Percentiles rank a stretch among this genome's conserved stretches.
These are phyloP conservation scores for Morone chrysops DNA, from an alignment of 2,113 vertebrate genomes.

Conservation along the genomic window DNA sequence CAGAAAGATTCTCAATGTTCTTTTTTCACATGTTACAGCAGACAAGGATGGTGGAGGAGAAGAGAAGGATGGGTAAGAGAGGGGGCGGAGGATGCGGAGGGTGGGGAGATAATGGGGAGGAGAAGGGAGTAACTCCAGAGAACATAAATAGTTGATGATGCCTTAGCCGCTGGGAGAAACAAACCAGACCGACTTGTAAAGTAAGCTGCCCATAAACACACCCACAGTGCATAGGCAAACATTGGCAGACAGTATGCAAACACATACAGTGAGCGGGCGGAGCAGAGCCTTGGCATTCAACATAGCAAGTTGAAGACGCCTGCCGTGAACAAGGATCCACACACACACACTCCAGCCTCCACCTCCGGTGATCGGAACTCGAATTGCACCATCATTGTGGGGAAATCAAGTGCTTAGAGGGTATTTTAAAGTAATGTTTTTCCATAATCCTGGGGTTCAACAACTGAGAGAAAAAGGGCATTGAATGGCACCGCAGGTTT, in stretches of 20 bases:
- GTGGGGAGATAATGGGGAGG: conserved; percentile 22
- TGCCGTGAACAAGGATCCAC: conserved; percentile 8
- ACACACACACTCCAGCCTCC: neutral
- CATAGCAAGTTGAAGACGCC: neutral
- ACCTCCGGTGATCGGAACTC: neutral
- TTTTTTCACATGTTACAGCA: conserved; percentile 48
- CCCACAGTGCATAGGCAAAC: conserved; percentile 53
- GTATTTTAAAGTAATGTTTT: conserved; percentile 40
- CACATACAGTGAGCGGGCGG: conserved; percentile 2
- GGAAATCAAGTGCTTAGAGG: conserved; percentile 40
- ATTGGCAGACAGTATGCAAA: conserved; percentile 51
- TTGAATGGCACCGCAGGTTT: conserved; percentile 15
- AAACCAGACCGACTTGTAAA: conserved; percentile 60
- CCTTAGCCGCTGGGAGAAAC: conserved; percentile 43
- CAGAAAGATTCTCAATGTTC: conserved; percentile 16
- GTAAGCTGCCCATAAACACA: conserved; percentile 55
- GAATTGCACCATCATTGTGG: conserved; percentile 11
- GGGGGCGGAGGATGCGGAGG: neutral
- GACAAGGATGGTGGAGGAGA: conserved; percentile 9
- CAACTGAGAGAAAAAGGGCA: conserved; percentile 9
- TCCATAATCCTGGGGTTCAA: conserved; percentile 39
- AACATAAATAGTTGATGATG: conserved; percentile 71
- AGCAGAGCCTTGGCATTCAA: neutral
- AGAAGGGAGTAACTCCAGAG: conserved; percentile 39
- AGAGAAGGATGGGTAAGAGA: neutral